Conservation (phyloP, 53 echinoderm and acorn worm genomes). For the Pentamera pediparva region DNA sequence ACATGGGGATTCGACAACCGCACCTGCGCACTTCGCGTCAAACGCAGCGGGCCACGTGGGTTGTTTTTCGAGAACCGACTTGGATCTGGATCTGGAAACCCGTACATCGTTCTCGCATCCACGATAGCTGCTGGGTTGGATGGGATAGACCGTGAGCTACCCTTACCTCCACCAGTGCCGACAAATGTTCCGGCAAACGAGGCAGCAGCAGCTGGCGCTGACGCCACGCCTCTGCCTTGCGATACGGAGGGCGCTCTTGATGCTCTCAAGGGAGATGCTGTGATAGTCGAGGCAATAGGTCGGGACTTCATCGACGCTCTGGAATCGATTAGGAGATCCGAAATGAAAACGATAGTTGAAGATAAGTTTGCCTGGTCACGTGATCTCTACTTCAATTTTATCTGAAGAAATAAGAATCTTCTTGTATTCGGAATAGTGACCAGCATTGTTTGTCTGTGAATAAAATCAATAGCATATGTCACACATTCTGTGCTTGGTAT, state of each 20-base stretch:
- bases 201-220: too few relatives aligned
- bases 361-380: too few relatives aligned
- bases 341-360: too few relatives aligned
- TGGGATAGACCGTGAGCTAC: constrained; percentile 44
- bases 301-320: constrained; percentile 44
- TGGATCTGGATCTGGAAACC: constrained; percentile 53
- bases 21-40: constrained; percentile 30
- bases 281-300: constrained; percentile 36
- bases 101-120: constrained; percentile 53
- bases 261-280: constrained; percentile 14
- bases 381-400: too few relatives aligned
- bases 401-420: too few relatives aligned
- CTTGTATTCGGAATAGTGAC: too few relatives aligned
- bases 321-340: constrained; percentile 21
- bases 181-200: neutral
- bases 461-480: too few relatives aligned
- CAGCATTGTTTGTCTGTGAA: too few relatives aligned
- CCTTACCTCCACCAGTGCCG: constrained; percentile 12
- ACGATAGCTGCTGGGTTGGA: constrained; percentile 60
- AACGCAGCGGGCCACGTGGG: constrained; percentile 33
- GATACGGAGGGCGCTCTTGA: constrained; percentile 36
- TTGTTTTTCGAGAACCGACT: constrained; percentile 55
- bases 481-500: too few relatives aligned
- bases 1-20: constrained; percentile 66
- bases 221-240: constrained; percentile 6